Conservation (phyloP, 1,140 invertebrate species). For the Oryzaephilus surinamensis region DNA sequence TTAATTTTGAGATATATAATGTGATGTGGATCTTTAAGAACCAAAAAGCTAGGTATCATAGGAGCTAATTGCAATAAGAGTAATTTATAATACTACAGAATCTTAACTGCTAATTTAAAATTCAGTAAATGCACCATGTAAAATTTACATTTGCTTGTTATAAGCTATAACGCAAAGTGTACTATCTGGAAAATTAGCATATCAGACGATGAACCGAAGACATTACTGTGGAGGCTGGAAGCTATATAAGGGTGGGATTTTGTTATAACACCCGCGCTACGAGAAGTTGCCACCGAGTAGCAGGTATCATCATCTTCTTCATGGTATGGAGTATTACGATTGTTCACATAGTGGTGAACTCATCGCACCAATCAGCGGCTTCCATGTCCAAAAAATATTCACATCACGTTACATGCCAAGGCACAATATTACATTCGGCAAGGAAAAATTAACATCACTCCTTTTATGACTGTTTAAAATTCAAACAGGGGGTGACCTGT, state of each 20-base stretch:
- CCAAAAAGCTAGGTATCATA: too few species aligned
- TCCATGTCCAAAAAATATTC: slow-evolving; percentile 15
- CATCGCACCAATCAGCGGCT: slow-evolving; percentile 19
- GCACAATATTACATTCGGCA: slow-evolving; percentile 33
- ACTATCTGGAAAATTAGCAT: slow-evolving; percentile 20
- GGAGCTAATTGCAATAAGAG: too few species aligned
- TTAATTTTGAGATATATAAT: slow-evolving; percentile 8
- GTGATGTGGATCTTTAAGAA: slow-evolving; percentile 2
- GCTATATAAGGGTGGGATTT: background rate
- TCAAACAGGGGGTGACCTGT: slow-evolving; percentile 26
- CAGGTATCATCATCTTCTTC: slow-evolving; percentile 8
- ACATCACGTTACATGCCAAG: too few species aligned
- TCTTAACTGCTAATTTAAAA: too few species aligned
- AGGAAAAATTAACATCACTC: slow-evolving; percentile 35
- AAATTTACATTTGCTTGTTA: slow-evolving; percentile 21
- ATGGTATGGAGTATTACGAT: too few species aligned
- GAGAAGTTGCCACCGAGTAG: slow-evolving; percentile 1
- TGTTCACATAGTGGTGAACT: slow-evolving; percentile 8
- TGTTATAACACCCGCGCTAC: background rate
- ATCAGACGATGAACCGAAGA: slow-evolving; percentile 19
- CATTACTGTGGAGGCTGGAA: background rate
- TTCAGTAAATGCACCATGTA: too few species aligned
- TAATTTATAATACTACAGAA: too few species aligned
- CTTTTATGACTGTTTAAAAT: slow-evolving; percentile 37
- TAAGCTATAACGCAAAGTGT: slow-evolving; percentile 21